These are phyloP conservation scores for Theristus sp. DNA, from an alignment of 2,888 invertebrate species.

Conservation along the genomic window DNA sequence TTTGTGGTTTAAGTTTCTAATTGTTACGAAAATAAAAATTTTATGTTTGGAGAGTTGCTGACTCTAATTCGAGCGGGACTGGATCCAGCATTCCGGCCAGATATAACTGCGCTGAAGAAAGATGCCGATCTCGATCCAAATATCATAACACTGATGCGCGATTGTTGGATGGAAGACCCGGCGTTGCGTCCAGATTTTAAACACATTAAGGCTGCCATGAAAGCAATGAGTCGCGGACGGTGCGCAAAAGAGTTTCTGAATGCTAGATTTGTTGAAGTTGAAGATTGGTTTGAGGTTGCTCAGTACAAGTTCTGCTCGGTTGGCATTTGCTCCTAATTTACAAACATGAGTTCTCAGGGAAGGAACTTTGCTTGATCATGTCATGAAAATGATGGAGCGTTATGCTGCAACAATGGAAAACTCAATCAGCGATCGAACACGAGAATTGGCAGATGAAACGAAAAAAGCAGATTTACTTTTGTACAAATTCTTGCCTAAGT, in stretches of 20 bases:
- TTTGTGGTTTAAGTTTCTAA: no score
- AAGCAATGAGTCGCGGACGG: constrained; percentile 74
- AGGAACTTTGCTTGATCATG: constrained; percentile 85
- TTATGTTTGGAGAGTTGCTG: constrained; percentile 4
- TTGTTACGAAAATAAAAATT: no score
- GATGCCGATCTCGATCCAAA: not conserved
- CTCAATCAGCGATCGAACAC: constrained; percentile 75
- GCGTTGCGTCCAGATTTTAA: constrained; percentile 73
- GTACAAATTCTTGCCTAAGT: constrained; percentile 46
- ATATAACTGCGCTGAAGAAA: not conserved
- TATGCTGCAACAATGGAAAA: constrained; percentile 84
- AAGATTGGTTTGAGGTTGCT: no score
- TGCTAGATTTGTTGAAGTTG: no score
- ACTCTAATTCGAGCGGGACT: constrained; percentile 6
- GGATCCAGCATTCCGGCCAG: constrained; percentile 5
- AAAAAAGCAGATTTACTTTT: constrained; percentile 56
- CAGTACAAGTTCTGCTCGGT: not conserved
- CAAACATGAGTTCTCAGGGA: constrained; percentile 44
- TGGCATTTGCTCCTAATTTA: not conserved
- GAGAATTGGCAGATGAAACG: constrained; percentile 80
- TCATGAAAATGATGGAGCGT: constrained; percentile 95
- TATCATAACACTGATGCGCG: constrained; percentile 44
- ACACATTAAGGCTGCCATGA: constrained; percentile 62
- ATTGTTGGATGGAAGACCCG: constrained; percentile 80
- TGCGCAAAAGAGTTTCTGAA: constrained; percentile 27